phyloP scores from a whole-genome alignment of 2,113 vertebrate genomes.

The Acrocephalus kingi region DNA sequence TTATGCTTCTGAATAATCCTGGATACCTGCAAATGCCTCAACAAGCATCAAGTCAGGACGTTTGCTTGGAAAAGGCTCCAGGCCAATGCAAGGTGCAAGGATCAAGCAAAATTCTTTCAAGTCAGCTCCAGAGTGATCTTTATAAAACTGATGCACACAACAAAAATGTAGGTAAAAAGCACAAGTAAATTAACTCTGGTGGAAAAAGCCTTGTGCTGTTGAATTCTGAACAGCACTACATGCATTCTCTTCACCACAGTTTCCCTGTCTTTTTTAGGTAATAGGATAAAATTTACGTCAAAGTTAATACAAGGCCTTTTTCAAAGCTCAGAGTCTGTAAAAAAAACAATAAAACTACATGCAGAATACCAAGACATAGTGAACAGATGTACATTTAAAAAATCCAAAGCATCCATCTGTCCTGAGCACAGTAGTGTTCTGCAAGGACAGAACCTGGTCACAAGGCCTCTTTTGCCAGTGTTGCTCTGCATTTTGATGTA shows the following conservation, averaged over 20 bases:
- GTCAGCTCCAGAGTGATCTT: conserved; percentile 42
- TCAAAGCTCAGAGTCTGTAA: not conserved
- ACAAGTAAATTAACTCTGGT: not conserved
- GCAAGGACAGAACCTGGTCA: not conserved
- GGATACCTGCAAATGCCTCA: conserved; percentile 30
- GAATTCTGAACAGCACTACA: not conserved
- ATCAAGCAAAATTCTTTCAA: conserved; percentile 57
- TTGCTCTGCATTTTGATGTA: not conserved
- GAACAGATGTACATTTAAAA: not conserved
- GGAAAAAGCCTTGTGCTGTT: not conserved
- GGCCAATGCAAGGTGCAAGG: conserved; percentile 56
- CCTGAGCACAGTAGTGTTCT: not conserved
- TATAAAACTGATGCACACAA: conserved; percentile 31
- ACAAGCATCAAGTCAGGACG: not conserved
- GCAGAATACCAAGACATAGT: not conserved
- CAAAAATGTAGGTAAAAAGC: not conserved
- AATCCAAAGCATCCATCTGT: not conserved
- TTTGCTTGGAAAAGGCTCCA: conserved; percentile 14
- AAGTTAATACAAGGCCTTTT: not conserved
- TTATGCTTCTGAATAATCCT: conserved; percentile 32
- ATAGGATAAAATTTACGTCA: not conserved
- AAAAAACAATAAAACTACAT: not conserved
- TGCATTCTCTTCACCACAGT: not conserved
- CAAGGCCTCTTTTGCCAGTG: not conserved
- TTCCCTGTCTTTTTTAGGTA: not conserved